Evolutionary conservation across 1,140 invertebrate genomes (phyloP), one percentile per base, ranked within the genome.

Genomic region (Cyrtorhinus lividipennis): DNA sequence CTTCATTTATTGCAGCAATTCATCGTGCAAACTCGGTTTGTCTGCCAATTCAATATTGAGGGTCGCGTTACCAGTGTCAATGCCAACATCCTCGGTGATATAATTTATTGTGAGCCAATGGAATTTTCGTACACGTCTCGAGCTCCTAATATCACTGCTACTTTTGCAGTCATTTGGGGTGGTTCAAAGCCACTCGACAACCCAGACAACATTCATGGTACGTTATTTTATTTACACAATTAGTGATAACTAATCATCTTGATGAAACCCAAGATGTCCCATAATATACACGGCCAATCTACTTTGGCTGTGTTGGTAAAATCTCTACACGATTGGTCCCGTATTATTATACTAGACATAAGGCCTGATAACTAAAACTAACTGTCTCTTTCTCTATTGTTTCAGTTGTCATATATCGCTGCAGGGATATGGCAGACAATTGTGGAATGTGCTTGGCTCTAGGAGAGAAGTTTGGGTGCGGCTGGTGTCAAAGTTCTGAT

Each of bases 41-140:
- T 94, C 56, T 95, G 92, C 72, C 92, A 95, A 75, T 95, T 95
- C 75, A 95, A 95, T 77, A 95, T 95, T 68, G 92, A 95, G 75
- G 92, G 92, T 23, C 81, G 92, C 15, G 91, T 95, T 2, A 90
- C 88, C 27, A 91, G 88, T 73, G 87, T 93, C 1, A 92, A 90
- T 74, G 92, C 92, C 61, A 86, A 91, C 73, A 77, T 95, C 27
- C 73, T 95, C 12, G 89, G 87, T 25, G 92, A 95, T 75, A 92
- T 89, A 44, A 95, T 95, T 75, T 94, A 94, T 73, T 95, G 92
- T 76, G 90, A 95, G 70, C 79, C 83, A 38, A 92, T 93, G 77
- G 90, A 91, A 72, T 93, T 95, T 75, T 87, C 86, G 20, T 94
- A 94, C 71, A 90, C 88, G 15, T 92, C 88, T 1, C 79, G 84